phyloP scores from a whole-genome alignment of 2,888 invertebrate species.

The Neoaliturus tenellus region DNA sequence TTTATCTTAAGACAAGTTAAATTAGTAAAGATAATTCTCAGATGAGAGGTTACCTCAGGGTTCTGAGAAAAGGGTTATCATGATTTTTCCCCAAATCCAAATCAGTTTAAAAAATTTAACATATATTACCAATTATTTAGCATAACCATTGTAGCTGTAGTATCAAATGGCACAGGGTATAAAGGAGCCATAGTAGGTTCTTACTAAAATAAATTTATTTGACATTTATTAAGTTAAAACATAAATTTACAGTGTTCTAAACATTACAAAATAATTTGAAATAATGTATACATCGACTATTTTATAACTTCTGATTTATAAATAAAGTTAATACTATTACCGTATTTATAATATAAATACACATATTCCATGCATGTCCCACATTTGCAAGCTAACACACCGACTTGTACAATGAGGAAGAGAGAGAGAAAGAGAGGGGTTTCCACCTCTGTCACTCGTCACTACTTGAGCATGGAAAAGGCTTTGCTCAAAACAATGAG shows the following conservation, averaged over 20 bases:
- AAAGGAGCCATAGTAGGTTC: slow-evolving; percentile 2
- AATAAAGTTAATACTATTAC: slow-evolving; percentile 30
- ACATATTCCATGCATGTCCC: slow-evolving; percentile 24
- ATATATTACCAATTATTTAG: too few relatives aligned
- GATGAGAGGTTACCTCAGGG: too few relatives aligned
- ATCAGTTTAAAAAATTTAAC: too few relatives aligned
- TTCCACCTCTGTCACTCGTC: neutral
- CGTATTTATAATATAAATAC: slow-evolving; percentile 30
- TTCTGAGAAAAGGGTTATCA: too few relatives aligned
- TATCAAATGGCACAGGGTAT: neutral
- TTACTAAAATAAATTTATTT: slow-evolving; percentile 35
- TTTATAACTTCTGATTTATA: slow-evolving; percentile 8
- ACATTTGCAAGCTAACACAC: slow-evolving; percentile 25
- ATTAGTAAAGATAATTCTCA: too few relatives aligned
- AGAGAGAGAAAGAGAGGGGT: neutral
- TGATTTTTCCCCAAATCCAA: too few relatives aligned
- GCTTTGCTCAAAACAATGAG: neutral
- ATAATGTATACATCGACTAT: slow-evolving; percentile 33
- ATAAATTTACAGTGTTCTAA: slow-evolving; percentile 14
- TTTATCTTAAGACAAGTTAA: too few relatives aligned
- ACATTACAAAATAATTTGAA: slow-evolving; percentile 29
- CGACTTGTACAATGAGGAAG: slow-evolving; percentile 10
- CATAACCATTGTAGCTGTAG: too few relatives aligned
- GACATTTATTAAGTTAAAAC: slow-evolving; percentile 33
- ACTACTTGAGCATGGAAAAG: slow-evolving; percentile 25